Evolutionary conservation across 2,888 invertebrate genomes (phyloP).

Genomic region (Tricholauxania praeusta): DNA sequence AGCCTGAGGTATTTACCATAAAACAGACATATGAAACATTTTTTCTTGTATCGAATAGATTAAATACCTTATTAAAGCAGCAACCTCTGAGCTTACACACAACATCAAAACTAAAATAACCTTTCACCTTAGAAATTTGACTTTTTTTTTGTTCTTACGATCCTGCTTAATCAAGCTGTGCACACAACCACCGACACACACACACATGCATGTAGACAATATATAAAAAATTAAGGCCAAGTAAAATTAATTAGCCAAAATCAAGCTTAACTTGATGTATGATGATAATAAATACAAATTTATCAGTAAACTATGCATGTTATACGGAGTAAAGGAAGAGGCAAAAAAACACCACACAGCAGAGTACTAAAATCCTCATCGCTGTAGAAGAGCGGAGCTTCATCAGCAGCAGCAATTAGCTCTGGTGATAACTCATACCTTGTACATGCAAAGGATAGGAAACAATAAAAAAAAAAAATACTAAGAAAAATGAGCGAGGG

Average conservation of each 20-base stretch:
- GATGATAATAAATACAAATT: slow-evolving; percentile 60
- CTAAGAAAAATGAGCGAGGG: neutral
- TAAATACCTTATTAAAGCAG: too few relatives aligned
- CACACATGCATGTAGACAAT: neutral
- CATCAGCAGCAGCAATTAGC: slow-evolving; percentile 8
- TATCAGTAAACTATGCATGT: slow-evolving; percentile 54
- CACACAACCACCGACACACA: neutral
- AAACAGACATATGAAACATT: too few relatives aligned
- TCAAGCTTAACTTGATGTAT: slow-evolving; percentile 54
- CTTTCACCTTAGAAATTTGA: too few relatives aligned
- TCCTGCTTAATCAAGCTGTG: too few relatives aligned
- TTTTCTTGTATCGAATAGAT: too few relatives aligned
- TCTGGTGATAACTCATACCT: slow-evolving; percentile 4
- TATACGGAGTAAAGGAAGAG: neutral
- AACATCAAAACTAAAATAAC: too few relatives aligned
- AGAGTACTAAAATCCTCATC: too few relatives aligned
- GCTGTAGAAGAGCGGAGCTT: neutral
- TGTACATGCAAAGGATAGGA: neutral
- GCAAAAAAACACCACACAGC: neutral
- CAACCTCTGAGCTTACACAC: too few relatives aligned
- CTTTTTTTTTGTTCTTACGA: too few relatives aligned
- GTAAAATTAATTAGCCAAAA: slow-evolving; percentile 20
- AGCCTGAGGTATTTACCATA: too few relatives aligned
- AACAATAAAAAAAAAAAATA: neutral
- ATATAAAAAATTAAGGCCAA: neutral